Evolutionary conservation across 2,888 invertebrate species (phyloP).

Genomic region (Leptarthrus brevirostris): DNA sequence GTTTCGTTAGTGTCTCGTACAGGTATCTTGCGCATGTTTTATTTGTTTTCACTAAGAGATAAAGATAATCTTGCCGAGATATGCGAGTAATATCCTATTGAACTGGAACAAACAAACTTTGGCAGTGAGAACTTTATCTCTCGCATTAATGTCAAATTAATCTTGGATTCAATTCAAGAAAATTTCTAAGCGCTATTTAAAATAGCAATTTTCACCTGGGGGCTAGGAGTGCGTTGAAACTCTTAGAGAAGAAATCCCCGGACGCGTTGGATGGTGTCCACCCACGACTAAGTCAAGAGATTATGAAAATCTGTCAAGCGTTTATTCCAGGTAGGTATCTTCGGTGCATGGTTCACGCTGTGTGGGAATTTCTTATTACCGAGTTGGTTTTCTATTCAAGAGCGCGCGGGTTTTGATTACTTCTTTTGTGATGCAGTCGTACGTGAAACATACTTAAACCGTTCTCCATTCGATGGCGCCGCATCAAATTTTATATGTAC

Average conservation of each 20-base stretch:
- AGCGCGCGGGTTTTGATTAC: neutral
- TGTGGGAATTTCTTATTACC: conserved; percentile 32
- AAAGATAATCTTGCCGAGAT: neutral
- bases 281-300: conserved; percentile 18
- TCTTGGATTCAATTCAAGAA: neutral
- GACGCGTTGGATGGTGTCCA: neutral
- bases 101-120: neutral
- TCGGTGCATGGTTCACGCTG: conserved; percentile 13
- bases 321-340: conserved; percentile 4
- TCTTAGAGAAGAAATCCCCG: neutral
- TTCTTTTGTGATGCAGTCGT: conserved; percentile 33
- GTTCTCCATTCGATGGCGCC: too few species aligned
- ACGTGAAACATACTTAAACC: conserved; percentile 10
- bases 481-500: too few species aligned
- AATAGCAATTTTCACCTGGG: neutral
- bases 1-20: conserved; percentile 19
- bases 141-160: conserved; percentile 2
- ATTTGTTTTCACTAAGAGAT: neutral
- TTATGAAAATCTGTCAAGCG: conserved; percentile 33
- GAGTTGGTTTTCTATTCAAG: conserved; percentile 31
- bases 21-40: neutral
- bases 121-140: neutral
- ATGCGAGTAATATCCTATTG: neutral
- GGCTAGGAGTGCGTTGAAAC: conserved; percentile 20
- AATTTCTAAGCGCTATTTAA: conserved; percentile 11